Base-by-base conservation (phyloP, 2,888 invertebrate species). In the Orchesellides sinensis region DNA sequence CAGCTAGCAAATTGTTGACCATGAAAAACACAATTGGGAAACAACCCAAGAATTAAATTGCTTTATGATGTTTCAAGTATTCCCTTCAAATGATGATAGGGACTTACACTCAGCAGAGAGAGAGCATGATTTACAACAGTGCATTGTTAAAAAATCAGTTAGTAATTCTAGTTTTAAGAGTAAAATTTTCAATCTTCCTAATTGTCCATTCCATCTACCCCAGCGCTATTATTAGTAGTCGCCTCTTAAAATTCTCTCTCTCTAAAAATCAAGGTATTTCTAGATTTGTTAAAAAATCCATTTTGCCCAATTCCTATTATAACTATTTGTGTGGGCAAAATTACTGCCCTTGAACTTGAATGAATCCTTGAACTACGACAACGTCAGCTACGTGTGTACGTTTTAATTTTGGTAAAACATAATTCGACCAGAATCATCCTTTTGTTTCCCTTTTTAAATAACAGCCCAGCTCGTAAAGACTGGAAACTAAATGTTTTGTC, bases 261-360 rank as follows among this genome's bases (percentile, higher is more conserved):
- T 40, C 19, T 4, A 32, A 70, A 14, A n/a, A 6, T 29, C 70
- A 27, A 47, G 4, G 3, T 45, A 19, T 32, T 29, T 32, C n/a
- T 52, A 27, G 21, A 32, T 70, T 56, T 70, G 21, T 70, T 17
- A 27, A 17, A 3, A 12, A 12, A 56, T 14, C 27, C 27, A 65
- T 65, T 45, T 45, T 45, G 29, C 12, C 65, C 65, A 65, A 21
- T 10, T 65, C 25, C 17, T 65, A 65, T 14, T 40, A 59, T n/a
- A 10, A 4, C 45, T 68, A 23, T 54, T 47, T 61, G 40, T 45
- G 59, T 68, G 80, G 73, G 73, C 80, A 56, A 79, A 78, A 72
- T 45, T 47, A 27, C 10, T 80, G 73, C 23, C 80, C 80, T 80
- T 80, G 80, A 80, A 80, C 80, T 73, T 80, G 66, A 47, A 10